Conservation (phyloP, 2,113 vertebrate genomes). For the Tyrannus savana region DNA sequence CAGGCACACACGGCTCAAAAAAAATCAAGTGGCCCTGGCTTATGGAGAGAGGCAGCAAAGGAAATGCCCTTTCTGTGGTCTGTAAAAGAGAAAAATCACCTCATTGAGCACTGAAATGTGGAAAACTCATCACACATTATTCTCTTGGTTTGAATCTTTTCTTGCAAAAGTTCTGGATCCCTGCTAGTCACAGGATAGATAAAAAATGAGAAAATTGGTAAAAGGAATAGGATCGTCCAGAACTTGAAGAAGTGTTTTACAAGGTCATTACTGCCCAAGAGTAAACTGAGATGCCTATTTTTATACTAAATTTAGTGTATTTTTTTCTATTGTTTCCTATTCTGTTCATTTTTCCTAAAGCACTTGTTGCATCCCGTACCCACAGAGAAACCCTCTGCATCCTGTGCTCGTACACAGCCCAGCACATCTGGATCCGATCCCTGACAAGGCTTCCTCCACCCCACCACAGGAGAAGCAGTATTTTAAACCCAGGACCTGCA, state of each 20-base stretch:
- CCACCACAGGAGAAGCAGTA: accelerated
- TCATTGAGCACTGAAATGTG: not conserved
- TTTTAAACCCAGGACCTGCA: not conserved
- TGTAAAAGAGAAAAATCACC: not conserved
- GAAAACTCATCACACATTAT: not conserved
- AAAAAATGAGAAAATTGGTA: not conserved
- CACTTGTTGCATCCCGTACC: not conserved
- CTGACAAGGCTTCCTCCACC: accelerated
- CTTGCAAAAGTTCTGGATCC: not conserved
- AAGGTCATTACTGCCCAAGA: not conserved
- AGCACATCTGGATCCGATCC: not conserved
- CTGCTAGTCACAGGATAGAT: not conserved
- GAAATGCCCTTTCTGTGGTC: not conserved
- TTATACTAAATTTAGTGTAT: not conserved
- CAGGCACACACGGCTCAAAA: not conserved
- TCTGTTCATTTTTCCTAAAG: not conserved
- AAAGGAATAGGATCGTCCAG: not conserved
- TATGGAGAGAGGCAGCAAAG: not conserved
- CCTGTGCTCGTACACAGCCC: not conserved
- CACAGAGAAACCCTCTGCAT: not conserved
- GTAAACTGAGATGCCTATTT: not conserved
- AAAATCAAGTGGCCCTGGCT: not conserved
- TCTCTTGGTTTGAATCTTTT: not conserved
- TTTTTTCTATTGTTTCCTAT: not conserved
- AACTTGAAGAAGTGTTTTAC: not conserved